phyloP scores from a whole-genome alignment of 2,113 vertebrate genomes.

The Sisor rabdophorus region DNA sequence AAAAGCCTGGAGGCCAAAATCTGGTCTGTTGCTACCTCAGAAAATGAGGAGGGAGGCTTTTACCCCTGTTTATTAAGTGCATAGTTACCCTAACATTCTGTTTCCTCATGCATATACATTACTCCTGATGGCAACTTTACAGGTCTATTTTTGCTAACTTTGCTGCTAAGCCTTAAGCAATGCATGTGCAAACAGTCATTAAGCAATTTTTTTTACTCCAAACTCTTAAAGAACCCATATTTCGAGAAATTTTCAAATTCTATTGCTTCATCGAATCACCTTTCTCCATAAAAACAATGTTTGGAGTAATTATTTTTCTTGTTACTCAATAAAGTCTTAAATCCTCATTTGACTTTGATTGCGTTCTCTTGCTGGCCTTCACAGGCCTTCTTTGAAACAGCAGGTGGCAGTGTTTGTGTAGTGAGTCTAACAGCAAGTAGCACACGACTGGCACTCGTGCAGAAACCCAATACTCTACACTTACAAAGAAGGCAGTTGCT shows the following conservation, averaged over 20 bases:
- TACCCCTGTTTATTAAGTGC: conserved; percentile 4
- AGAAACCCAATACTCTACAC: conserved; percentile 33
- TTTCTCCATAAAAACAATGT: conserved; percentile 17
- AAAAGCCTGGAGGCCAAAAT: background rate
- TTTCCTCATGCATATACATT: conserved; percentile 21
- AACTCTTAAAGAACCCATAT: conserved; percentile 17
- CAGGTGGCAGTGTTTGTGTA: conserved; percentile 38
- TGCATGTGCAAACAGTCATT: conserved; percentile 37
- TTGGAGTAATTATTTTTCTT: conserved; percentile 7
- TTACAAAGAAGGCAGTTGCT: conserved; percentile 3
- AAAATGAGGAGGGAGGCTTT: background rate
- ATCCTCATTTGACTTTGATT: conserved; percentile 10
- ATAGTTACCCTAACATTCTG: conserved; percentile 10
- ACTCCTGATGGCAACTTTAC: conserved; percentile 28
- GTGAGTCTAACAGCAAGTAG: conserved; percentile 21
- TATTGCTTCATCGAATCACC: conserved; percentile 5
- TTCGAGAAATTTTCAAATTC: background rate
- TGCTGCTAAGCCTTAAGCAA: conserved; percentile 22
- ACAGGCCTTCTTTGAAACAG: conserved; percentile 30
- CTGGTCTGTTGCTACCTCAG: background rate
- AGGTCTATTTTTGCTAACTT: conserved; percentile 23
- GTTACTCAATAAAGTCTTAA: conserved; percentile 1
- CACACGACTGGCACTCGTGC: conserved; percentile 12
- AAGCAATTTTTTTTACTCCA: conserved; percentile 27
- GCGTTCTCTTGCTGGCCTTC: background rate